Conservation (phyloP, 2,797 vertebrate species). For the Mallotus villosus region DNA sequence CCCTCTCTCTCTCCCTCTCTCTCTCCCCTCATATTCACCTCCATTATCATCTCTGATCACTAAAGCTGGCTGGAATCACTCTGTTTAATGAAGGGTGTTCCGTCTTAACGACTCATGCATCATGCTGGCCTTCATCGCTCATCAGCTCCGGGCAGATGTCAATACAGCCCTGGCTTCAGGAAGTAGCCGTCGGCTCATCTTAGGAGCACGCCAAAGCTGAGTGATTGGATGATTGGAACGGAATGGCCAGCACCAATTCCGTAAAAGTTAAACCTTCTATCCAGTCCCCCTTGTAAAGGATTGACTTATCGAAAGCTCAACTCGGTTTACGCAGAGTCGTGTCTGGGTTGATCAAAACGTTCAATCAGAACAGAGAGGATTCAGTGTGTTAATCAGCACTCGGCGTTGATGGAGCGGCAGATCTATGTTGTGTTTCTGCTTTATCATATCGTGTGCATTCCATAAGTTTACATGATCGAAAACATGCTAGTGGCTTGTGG, state of each 20-base stretch:
- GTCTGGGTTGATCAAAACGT: no score
- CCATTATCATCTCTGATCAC: slow-evolving; percentile 44
- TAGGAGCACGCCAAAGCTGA: slow-evolving; percentile 11
- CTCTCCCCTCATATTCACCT: slow-evolving; percentile 31
- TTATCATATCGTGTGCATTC: no score
- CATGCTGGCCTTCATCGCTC: slow-evolving; percentile 46
- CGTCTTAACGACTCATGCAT: slow-evolving; percentile 59
- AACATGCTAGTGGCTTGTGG: no score
- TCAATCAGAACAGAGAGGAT: no score
- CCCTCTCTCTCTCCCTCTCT: background rate
- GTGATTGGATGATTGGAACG: background rate
- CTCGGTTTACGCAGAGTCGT: background rate
- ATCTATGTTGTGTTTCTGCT: no score
- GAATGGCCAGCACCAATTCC: background rate
- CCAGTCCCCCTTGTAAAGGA: background rate
- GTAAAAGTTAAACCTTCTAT: background rate
- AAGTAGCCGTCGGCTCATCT: slow-evolving; percentile 11
- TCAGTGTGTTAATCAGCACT: no score
- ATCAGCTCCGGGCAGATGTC: slow-evolving; percentile 37
- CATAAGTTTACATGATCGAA: no score
- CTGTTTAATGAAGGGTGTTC: slow-evolving; percentile 55
- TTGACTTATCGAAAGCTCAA: background rate
- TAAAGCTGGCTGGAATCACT: slow-evolving; percentile 46
- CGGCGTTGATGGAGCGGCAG: no score
- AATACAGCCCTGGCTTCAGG: slow-evolving; percentile 43